phyloP scores from a whole-genome alignment of 1,140 invertebrate species.

The Brachionus plicatilis region DNA sequence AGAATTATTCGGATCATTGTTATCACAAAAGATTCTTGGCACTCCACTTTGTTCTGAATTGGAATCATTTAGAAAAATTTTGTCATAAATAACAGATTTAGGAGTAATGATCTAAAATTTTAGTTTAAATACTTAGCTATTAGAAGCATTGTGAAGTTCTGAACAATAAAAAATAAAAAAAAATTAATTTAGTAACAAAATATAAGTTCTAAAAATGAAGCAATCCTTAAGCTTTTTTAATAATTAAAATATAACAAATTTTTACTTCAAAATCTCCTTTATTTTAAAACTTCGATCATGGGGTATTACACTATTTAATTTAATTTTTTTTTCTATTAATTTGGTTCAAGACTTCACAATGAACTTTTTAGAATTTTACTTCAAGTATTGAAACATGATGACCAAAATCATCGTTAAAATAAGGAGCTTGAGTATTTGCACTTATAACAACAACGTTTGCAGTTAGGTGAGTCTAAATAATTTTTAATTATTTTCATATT shows the following conservation, averaged over 20 bases:
- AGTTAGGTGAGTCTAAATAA: background rate
- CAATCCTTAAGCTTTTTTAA: too few species aligned
- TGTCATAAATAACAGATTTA: background rate
- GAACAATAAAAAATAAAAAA: too few species aligned
- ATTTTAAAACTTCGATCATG: too few species aligned
- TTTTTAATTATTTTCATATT: background rate
- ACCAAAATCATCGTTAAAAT: background rate
- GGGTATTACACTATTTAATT: too few species aligned
- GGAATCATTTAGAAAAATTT: slow-evolving; percentile 3
- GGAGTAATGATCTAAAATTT: background rate
- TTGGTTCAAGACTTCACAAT: too few species aligned
- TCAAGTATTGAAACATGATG: slow-evolving; percentile 7
- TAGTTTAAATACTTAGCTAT: background rate
- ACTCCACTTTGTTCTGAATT: slow-evolving; percentile 24
- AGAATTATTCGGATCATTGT: background rate
- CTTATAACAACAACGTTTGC: slow-evolving; percentile 7
- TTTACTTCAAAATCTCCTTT: too few species aligned
- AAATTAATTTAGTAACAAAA: too few species aligned
- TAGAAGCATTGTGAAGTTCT: too few species aligned
- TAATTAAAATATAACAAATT: too few species aligned
- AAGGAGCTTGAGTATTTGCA: background rate
- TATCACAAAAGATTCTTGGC: background rate
- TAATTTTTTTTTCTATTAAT: too few species aligned
- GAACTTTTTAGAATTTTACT: background rate
- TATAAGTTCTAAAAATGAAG: too few species aligned